A percentile compares a stretch with the other conserved stretches of the same genome.
Evolutionary conservation across 2,797 vertebrate species (phyloP).

Genomic region (Eptatretus atami): DNA sequence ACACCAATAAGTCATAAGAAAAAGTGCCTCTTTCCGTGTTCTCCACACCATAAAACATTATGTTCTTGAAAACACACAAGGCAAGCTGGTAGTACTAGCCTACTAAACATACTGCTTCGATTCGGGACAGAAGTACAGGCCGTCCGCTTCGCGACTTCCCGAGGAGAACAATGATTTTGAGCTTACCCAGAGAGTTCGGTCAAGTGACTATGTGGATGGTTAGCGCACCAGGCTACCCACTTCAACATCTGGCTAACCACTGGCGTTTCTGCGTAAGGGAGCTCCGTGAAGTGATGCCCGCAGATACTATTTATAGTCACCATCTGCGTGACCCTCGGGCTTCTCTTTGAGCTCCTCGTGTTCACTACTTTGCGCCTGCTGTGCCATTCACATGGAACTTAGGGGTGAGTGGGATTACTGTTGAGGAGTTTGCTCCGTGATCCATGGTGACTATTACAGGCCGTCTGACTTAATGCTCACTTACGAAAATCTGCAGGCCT

Average conservation of each 20-base stretch:
- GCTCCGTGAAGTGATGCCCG: conserved; percentile 34
- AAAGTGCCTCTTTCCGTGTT: conserved; percentile 15
- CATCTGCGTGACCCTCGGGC: conserved; percentile 50
- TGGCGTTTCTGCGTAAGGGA: conserved; percentile 70
- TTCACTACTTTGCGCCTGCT: conserved; percentile 58
- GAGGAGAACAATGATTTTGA: conserved; percentile 57
- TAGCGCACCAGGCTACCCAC: conserved; percentile 52
- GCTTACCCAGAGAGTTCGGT: conserved; percentile 53
- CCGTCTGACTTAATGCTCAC: conserved; percentile 51
- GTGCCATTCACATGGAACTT: conserved; percentile 73
- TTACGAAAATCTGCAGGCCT: conserved; percentile 89
- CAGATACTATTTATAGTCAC: conserved; percentile 42
- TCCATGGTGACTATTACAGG: conserved; percentile 44
- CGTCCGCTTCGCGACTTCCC: conserved; percentile 80
- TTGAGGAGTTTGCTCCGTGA: conserved; percentile 42
- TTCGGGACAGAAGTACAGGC: conserved; percentile 62
- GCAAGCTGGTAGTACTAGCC: conserved; percentile 81
- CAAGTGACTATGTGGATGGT: conserved; percentile 45
- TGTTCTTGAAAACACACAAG: conserved; percentile 99
- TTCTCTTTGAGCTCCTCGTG: conserved; percentile 86
- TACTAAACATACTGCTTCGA: conserved; percentile 87
- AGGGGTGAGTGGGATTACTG: conserved; percentile 33
- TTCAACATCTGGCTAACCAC: conserved; percentile 93
- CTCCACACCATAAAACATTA: conserved; percentile 37
- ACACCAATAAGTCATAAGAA: not conserved